Evolutionary conservation across 2,888 invertebrate genomes (phyloP).

Genomic region (Epirrita christyi): DNA sequence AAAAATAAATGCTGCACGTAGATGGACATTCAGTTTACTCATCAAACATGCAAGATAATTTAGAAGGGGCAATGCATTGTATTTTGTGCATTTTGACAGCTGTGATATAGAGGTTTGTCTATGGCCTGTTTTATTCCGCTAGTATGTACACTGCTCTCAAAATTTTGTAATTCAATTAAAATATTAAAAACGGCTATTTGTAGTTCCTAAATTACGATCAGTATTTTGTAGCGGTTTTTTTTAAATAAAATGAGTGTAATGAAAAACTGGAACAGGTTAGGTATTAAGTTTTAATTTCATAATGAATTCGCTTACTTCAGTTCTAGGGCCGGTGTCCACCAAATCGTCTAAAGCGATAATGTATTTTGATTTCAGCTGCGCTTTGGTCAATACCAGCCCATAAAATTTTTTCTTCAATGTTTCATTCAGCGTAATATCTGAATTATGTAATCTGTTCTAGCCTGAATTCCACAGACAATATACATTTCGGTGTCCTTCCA

Average conservation of each 20-base stretch:
- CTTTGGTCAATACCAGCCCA: slow-evolving; percentile 13
- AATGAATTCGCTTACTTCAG: slow-evolving; percentile 2
- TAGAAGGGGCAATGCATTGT: slow-evolving; percentile 74
- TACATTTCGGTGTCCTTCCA: slow-evolving; percentile 46
- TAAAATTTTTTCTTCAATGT: background rate
- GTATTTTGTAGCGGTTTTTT: slow-evolving; percentile 68
- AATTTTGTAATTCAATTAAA: slow-evolving; percentile 44
- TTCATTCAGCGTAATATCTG: background rate
- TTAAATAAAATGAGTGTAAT: background rate
- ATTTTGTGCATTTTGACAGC: slow-evolving; percentile 78
- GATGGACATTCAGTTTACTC: background rate
- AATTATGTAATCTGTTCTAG: slow-evolving; percentile 24
- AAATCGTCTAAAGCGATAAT: slow-evolving; percentile 2
- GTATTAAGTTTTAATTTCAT: background rate
- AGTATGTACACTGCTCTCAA: slow-evolving; percentile 46
- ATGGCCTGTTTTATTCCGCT: slow-evolving; percentile 62
- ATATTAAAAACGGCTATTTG: slow-evolving; percentile 59
- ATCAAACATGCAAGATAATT: slow-evolving; percentile 35
- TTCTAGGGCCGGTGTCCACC: slow-evolving; percentile 7
- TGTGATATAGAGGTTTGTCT: slow-evolving; percentile 83
- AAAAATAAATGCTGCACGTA: too few relatives aligned
- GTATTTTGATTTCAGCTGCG: slow-evolving; percentile 6
- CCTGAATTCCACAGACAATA: slow-evolving; percentile 52
- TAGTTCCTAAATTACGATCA: slow-evolving; percentile 83
- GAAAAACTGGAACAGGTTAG: slow-evolving; percentile 16